Base-by-base conservation (phyloP, 2,113 vertebrate species). In the Triplophysa rosa region DNA sequence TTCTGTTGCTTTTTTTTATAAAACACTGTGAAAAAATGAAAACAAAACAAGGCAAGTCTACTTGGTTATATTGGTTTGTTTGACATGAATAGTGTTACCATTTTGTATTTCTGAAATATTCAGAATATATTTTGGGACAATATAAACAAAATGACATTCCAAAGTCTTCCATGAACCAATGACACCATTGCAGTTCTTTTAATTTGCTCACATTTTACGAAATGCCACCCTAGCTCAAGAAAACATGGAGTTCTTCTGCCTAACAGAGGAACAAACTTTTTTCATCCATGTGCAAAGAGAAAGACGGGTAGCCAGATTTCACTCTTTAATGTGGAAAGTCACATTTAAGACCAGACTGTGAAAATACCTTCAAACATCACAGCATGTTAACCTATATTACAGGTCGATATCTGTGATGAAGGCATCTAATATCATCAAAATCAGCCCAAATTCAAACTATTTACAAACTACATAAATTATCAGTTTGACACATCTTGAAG, bases 341-440 rank as follows among this genome's bases (percentile, higher is more conserved):
- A 67, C 52, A 79, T 78, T 70, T 83, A 81, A 86, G 69, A 85
- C 79, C 75, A 67, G 56, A 73, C 42, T 73, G 68, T 67, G 69
- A 82, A 78, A 62, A 67, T 4, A 73, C 70, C 62, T 62, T 78
- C 12, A 76, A 78, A 47, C 14, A n/a, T 83, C 56, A 79, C 52
- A 79, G 70, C 70, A 75, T 29, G 72, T 83, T 66, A 58, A 77
- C 67, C 49, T 81, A 70, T 37, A 83, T 45, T 66, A 58, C 59
- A 66, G 78, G 66, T 33, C 66, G 24, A 68, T 70, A 47, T 56
- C 33, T 26, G 64, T 45, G 62, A 37, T 67, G 54, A 75, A 63
- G 64, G 67, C 56, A 70, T 70, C 42, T 58, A 70, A 52, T 75
- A 33, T 74, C 49, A 66, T 29, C 63, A 59, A 61, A 59, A 47